Evolutionary conservation across 2,113 vertebrate genomes (phyloP).

Genomic region (Camelus dromedarius): DNA sequence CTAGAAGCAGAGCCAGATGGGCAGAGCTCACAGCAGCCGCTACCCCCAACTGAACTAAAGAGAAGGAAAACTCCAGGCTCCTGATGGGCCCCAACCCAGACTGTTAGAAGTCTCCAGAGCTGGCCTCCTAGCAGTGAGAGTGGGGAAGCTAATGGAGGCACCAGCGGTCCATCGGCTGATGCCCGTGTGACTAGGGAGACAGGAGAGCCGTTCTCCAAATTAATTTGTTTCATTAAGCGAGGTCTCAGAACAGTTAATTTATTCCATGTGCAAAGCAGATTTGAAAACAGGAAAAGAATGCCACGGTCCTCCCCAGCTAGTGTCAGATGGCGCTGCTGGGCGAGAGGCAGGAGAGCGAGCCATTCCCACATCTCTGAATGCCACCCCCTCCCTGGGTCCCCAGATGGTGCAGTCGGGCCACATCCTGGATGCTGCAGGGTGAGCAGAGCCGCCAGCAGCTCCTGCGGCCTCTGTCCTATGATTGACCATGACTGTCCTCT

Average conservation of each 20-base stretch:
- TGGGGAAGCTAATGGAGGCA: not conserved
- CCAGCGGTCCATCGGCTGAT: not conserved
- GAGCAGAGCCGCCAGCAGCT: not conserved
- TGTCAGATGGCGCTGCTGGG: not conserved
- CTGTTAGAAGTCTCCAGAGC: not conserved
- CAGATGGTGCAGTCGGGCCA: not conserved
- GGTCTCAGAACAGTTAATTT: constrained; percentile 61
- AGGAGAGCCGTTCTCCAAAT: constrained; percentile 43
- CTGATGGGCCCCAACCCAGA: not conserved
- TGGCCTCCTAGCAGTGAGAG: not conserved
- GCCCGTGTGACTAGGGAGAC: not conserved
- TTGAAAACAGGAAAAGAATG: not conserved
- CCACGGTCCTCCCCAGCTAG: not conserved
- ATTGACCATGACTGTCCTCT: not conserved
- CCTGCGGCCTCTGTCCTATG: not conserved
- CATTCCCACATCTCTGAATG: not conserved
- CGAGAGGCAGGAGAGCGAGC: not conserved
- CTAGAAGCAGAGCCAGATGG: not conserved
- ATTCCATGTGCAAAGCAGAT: constrained; percentile 45
- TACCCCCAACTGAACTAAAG: not conserved
- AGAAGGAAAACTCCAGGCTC: not conserved
- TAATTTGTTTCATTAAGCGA: constrained; percentile 68
- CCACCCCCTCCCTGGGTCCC: not conserved
- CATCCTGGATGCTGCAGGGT: not conserved
- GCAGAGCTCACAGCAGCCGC: not conserved